Percentiles rank a stretch among this genome's conserved stretches.
phyloP scores from a whole-genome alignment of 2,888 invertebrate species.

The Dicycla oo region DNA sequence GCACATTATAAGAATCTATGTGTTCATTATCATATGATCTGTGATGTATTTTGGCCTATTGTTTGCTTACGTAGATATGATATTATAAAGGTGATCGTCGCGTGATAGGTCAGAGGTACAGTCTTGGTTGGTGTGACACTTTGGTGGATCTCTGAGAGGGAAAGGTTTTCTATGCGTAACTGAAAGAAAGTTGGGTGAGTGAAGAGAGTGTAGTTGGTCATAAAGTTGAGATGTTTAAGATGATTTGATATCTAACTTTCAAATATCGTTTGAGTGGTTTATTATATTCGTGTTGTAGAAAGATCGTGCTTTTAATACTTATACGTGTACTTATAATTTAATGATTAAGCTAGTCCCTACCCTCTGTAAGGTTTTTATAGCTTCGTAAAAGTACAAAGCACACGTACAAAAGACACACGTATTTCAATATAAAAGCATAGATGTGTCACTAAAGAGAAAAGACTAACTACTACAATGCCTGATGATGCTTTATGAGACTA shows the following conservation, averaged over 20 bases:
- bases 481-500: constrained; percentile 13
- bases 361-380: background rate
- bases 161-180: constrained; percentile 37
- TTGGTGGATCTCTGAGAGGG: constrained; percentile 12
- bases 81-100: background rate
- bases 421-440: background rate
- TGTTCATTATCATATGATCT: background rate
- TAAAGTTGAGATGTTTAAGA: background rate
- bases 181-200: constrained; percentile 39
- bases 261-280: background rate
- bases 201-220: constrained; percentile 1
- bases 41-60: constrained; percentile 22
- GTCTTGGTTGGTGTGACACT: constrained; percentile 28
- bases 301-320: background rate
- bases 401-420: too few relatives aligned
- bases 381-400: background rate
- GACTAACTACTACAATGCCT: background rate
- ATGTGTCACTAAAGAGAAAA: constrained; percentile 18
- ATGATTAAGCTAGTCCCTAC: background rate
- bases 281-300: background rate
- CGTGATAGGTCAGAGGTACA: constrained; percentile 55
- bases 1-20: background rate
- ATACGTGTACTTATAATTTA: background rate
- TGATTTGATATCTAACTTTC: background rate
- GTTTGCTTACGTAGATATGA: constrained; percentile 10